Conservation (phyloP, 2,113 vertebrate species). For the Setophaga kirtlandii region DNA sequence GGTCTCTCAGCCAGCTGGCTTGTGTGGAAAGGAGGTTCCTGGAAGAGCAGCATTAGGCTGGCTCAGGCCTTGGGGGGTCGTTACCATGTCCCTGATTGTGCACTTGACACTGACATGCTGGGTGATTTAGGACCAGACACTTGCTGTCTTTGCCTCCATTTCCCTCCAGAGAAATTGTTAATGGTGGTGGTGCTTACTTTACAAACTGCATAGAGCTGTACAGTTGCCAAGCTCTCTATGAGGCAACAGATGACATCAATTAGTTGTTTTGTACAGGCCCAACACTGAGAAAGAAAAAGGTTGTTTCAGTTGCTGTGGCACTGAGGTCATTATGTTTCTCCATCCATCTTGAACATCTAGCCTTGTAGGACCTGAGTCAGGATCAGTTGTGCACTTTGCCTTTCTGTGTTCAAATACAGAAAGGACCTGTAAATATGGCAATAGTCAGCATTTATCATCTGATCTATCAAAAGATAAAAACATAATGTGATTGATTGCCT, state of each 20-base stretch:
- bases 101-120: not conserved
- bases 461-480: not conserved
- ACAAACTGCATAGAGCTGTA: not conserved
- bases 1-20: not conserved
- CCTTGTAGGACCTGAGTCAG: not conserved
- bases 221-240: constrained; percentile 15
- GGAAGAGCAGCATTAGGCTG: not conserved
- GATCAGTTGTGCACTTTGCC: not conserved
- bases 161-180: not conserved
- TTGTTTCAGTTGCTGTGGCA: not conserved
- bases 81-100: not conserved
- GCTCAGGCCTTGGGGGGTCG: not conserved
- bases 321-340: not conserved
- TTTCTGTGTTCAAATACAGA: not conserved
- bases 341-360: not conserved
- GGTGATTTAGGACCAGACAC: constrained; percentile 31
- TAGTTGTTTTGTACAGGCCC: not conserved
- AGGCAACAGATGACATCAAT: not conserved
- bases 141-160: not conserved
- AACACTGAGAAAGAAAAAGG: not conserved
- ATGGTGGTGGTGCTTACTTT: not conserved
- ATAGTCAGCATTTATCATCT: not conserved
- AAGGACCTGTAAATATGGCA: not conserved
- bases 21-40: constrained; percentile 23
- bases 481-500: not conserved